Evolutionary conservation across 1,140 invertebrate species (phyloP), one percentile per base, ranked within the genome.

Genomic region (Apis dorsata): DNA sequence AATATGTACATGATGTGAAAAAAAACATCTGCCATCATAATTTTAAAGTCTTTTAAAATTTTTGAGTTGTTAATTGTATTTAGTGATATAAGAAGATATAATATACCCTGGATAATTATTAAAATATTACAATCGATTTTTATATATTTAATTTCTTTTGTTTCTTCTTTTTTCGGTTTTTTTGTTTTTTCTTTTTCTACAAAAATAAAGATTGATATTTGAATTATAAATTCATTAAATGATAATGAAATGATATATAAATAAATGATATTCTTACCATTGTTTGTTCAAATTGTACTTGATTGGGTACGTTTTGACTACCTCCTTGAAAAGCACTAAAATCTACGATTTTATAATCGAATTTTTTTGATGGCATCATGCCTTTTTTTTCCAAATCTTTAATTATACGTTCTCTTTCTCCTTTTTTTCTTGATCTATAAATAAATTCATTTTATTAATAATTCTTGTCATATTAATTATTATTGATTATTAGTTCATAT

Each of bases 311-410:
- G n/a, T 85, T 80, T 66, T n/a, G 89, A 76, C 93, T 93, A 13
- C 93, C 93, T 66, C 93, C 93, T 90, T 93, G 91, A 77, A 93
- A 93, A 70, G 88, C 90, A 74, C 84, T 92, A 49, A 93, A 93
- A 51, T 93, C 92, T 12, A 93, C 90, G 1, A 72, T 34, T 83
- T 89, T 88, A 53, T 93, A 93, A 79, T 93, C 83, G 55, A 93
- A 93, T 49, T 69, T 76, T 44, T 87, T 51, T 13, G 83, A 68
- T 11, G 93, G 92, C 28, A 93, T 63, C 83, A 92, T 88, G 34
- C 90, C 90, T 66, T 90, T 89, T 34, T 83, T 12, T 7, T 79
- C 49, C 21, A 93, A 62, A 34, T 91, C 65, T 59, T 86, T 74
- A 15, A 81, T 75, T 34, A 87, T 87, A 10, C 57, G 19, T 19